phyloP scores from a whole-genome alignment of 2,797 vertebrate genomes.

The Coregonus ussuriensis region DNA sequence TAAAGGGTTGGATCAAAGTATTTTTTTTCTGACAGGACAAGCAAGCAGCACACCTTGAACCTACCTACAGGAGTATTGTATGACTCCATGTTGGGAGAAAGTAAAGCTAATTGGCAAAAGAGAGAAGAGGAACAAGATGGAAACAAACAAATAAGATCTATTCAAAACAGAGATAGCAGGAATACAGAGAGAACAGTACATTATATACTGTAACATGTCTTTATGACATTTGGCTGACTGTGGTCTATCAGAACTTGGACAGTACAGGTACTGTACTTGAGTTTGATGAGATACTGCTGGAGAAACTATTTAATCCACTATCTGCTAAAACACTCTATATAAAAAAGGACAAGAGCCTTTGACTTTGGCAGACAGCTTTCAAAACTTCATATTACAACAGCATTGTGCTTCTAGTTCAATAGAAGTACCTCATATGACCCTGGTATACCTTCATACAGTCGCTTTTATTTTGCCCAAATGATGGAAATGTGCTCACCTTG shows the following conservation, averaged over 20 bases:
- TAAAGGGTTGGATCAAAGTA: constrained; percentile 26
- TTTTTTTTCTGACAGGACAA: constrained; percentile 37
- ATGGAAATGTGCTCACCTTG: constrained; percentile 82
- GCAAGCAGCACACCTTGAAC: constrained; percentile 65
- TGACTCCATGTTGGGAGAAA: constrained; percentile 77
- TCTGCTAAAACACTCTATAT: neutral
- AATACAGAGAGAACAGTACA: constrained; percentile 2
- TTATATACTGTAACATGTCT: neutral
- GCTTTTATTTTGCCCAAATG: neutral
- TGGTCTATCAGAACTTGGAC: neutral
- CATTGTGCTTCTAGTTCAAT: neutral
- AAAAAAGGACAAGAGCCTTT: neutral
- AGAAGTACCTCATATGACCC: neutral
- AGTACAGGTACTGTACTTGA: neutral
- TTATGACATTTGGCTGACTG: neutral
- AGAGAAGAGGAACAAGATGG: constrained; percentile 51
- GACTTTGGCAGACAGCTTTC: neutral
- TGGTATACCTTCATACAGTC: neutral
- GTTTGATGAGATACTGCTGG: neutral
- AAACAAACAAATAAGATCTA: constrained; percentile 46
- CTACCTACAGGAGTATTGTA: constrained; percentile 79
- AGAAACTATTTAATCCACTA: neutral
- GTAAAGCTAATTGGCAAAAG: constrained; percentile 76
- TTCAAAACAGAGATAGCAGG: constrained; percentile 14
- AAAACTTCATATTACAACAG: neutral